Evolutionary conservation across 2,113 vertebrate genomes (phyloP).

Genomic region (Dasyornis broadbenti): DNA sequence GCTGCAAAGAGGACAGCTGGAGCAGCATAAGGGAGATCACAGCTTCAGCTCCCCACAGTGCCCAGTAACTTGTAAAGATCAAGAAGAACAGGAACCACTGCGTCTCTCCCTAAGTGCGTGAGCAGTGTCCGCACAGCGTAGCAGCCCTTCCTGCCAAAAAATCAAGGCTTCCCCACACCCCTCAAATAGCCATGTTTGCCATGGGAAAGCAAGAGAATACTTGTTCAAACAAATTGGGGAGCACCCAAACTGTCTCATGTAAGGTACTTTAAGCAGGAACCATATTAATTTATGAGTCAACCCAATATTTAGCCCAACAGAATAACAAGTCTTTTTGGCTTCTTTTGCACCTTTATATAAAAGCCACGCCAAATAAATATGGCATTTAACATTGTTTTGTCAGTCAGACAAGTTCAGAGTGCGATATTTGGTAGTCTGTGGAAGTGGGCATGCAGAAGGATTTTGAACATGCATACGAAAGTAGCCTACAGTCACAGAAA

Average conservation of each 20-base stretch:
- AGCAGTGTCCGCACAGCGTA: neutral
- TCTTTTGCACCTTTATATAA: neutral
- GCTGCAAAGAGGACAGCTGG: neutral
- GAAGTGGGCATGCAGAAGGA: neutral
- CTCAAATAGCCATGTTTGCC: neutral
- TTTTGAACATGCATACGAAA: neutral
- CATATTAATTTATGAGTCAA: neutral
- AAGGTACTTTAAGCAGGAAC: neutral
- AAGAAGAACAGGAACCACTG: accelerated
- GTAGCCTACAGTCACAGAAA: neutral
- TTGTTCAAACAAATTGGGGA: neutral
- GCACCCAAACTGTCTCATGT: neutral
- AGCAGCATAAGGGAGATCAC: neutral
- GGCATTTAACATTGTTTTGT: neutral
- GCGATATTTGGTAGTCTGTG: neutral
- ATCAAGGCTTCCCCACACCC: accelerated
- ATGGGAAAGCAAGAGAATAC: neutral
- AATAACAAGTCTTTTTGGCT: neutral
- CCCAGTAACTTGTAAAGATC: neutral
- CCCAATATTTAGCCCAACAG: neutral
- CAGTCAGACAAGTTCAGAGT: neutral
- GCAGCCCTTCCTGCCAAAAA: neutral
- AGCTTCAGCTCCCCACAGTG: neutral
- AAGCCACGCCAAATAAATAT: neutral
- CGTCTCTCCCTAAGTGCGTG: neutral